Evolutionary conservation across 2,797 vertebrate genomes (phyloP).

Genomic region (Leptatherina wallacei): DNA sequence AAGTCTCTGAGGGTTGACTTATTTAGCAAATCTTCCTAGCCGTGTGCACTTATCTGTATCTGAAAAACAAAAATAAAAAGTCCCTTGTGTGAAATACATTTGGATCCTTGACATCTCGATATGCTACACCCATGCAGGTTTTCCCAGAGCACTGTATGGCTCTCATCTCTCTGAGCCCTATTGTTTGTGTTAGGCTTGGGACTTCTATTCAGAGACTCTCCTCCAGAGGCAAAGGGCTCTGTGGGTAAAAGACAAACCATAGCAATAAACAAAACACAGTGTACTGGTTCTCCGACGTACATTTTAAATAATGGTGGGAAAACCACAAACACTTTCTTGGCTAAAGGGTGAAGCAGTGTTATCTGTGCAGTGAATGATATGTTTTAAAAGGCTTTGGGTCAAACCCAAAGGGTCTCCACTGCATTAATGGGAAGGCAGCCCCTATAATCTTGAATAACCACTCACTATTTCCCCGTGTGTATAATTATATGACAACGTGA

Average conservation of each 20-base stretch:
- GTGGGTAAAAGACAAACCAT: constrained; percentile 51
- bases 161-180: constrained; percentile 60
- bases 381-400: constrained; percentile 37
- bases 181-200: constrained; percentile 72
- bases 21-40: constrained; percentile 74
- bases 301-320: constrained; percentile 36
- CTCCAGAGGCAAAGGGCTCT: constrained; percentile 63
- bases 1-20: constrained; percentile 59
- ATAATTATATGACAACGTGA: constrained; percentile 32
- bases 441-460: constrained; percentile 28
- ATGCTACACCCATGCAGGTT: constrained; percentile 61
- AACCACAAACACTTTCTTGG: constrained; percentile 29
- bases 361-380: constrained; percentile 38
- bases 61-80: constrained; percentile 83
- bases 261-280: constrained; percentile 64
- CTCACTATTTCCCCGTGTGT: constrained; percentile 23
- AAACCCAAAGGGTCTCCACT: constrained; percentile 10
- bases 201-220: constrained; percentile 72
- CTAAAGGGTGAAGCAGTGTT: constrained; percentile 27
- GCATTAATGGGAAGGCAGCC: constrained; percentile 15
- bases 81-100: constrained; percentile 75
- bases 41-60: constrained; percentile 74
- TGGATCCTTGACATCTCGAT: constrained; percentile 77
- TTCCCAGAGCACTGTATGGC: constrained; percentile 48
- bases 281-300: constrained; percentile 37